Conservation (phyloP, 2,797 vertebrate species). For the Gadopsis marmoratus region DNA sequence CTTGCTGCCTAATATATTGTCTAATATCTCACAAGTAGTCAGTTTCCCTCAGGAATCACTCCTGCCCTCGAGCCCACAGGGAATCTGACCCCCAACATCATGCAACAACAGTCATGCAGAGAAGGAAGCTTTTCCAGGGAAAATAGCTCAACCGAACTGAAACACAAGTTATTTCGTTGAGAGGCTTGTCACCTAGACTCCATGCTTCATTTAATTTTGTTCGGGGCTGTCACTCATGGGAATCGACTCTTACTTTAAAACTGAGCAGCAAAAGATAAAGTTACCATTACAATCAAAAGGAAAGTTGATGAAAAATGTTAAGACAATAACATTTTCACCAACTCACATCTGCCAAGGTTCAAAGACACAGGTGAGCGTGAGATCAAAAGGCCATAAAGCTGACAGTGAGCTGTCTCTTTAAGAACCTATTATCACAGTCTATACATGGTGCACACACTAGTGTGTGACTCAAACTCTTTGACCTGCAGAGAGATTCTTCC, state of each 20-base stretch:
- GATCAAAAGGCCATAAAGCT: conserved; percentile 28
- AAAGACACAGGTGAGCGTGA: conserved; percentile 5
- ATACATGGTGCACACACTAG: conserved; percentile 55
- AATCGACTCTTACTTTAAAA: conserved; percentile 22
- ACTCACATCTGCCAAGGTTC: not conserved
- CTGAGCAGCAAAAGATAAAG: conserved; percentile 9
- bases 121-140: conserved; percentile 41
- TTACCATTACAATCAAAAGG: conserved; percentile 11
- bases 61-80: conserved; percentile 11
- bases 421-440: conserved; percentile 57
- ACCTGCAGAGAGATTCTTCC: conserved; percentile 54
- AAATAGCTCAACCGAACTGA: conserved; percentile 51
- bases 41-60: conserved; percentile 47
- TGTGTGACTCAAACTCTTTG: conserved; percentile 54
- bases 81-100: conserved; percentile 23
- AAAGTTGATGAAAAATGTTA: not conserved
- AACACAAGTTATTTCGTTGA: conserved; percentile 12
- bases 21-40: conserved; percentile 60
- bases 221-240: not conserved
- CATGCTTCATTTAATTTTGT: conserved; percentile 17
- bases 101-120: conserved; percentile 39
- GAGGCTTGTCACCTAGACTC: conserved; percentile 14
- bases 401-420: conserved; percentile 36
- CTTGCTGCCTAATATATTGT: conserved; percentile 4
- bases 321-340: not conserved